Percentiles rank a stretch among this genome's conserved stretches.
These are phyloP conservation scores for Gallinago jamesoni DNA, from an alignment of 2,113 vertebrate species.

Conservation along the genomic window DNA sequence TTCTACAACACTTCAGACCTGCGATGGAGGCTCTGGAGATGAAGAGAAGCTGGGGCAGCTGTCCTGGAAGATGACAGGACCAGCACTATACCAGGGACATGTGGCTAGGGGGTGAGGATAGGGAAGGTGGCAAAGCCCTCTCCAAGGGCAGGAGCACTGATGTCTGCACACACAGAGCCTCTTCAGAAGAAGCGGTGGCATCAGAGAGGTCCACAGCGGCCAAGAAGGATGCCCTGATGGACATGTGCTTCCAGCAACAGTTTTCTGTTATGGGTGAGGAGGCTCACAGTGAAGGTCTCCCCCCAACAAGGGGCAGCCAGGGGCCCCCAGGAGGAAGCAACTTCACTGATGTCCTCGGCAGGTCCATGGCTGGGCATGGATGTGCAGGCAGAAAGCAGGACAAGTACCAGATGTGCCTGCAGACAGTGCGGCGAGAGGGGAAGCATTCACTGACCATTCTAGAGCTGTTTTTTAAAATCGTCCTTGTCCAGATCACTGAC, in stretches of 20 bases:
- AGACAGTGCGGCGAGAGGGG: accelerated
- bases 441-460: accelerated
- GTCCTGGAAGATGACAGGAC: not conserved
- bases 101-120: not conserved
- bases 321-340: not conserved
- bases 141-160: accelerated
- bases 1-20: not conserved
- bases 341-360: not conserved
- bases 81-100: not conserved
- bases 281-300: accelerated
- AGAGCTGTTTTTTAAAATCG: not conserved
- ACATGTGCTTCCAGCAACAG: accelerated
- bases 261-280: not conserved
- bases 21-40: not conserved
- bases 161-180: not conserved
- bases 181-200: not conserved
- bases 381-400: not conserved
- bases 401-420: not conserved
- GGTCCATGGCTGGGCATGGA: accelerated
- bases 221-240: not conserved
- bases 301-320: accelerated
- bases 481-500: not conserved
- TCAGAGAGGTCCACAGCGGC: accelerated
- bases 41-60: not conserved
- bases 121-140: not conserved